Conservation (phyloP, 2,888 invertebrate species). For the Hydrotaea cyrtoneurina region DNA sequence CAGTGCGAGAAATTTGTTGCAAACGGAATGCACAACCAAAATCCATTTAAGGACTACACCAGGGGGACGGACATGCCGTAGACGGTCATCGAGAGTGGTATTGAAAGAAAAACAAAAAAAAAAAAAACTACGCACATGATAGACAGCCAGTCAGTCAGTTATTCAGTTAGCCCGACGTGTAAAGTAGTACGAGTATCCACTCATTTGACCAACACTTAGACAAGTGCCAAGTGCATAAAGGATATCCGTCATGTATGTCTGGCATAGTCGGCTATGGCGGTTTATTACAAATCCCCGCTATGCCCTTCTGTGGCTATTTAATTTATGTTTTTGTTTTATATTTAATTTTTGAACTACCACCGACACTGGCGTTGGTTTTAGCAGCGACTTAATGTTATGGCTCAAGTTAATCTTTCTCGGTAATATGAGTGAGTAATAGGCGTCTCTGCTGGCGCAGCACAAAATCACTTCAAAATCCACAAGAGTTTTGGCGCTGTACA, state of each 20-base stretch:
- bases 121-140: neutral
- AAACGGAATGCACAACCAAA: too few relatives aligned
- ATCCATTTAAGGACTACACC: neutral
- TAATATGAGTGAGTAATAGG: neutral
- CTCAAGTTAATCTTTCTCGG: conserved; percentile 42
- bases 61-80: neutral
- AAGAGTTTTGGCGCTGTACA: too few relatives aligned
- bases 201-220: conserved; percentile 25
- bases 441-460: neutral
- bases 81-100: neutral
- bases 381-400: conserved; percentile 37
- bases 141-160: conserved; percentile 13
- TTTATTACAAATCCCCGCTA: neutral
- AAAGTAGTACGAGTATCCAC: neutral
- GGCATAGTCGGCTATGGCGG: neutral
- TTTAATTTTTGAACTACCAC: conserved; percentile 10
- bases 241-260: conserved; percentile 2
- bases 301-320: too few relatives aligned
- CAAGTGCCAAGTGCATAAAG: neutral
- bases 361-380: neutral
- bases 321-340: conserved; percentile 40
- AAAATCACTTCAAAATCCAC: neutral
- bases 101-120: neutral
- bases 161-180: conserved; percentile 13
- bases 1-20: neutral